Evolutionary conservation across 2,797 vertebrate genomes (phyloP).

Genomic region (Antrozous pallidus): DNA sequence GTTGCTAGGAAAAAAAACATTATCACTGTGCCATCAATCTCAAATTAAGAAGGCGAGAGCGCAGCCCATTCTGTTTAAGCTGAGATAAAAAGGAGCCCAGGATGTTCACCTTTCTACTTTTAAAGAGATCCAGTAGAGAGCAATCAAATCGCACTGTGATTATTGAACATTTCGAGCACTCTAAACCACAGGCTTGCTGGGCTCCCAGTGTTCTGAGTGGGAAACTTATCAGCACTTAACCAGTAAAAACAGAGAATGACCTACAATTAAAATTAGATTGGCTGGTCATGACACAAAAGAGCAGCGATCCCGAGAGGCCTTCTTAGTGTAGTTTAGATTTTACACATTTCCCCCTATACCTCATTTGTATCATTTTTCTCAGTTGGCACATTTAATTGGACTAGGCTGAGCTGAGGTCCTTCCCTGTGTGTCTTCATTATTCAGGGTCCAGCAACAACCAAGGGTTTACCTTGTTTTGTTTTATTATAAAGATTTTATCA

Average conservation of each 20-base stretch:
- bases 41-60: not conserved
- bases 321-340: not conserved
- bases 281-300: not conserved
- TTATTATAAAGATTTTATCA: not conserved
- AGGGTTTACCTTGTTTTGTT: not conserved
- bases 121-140: constrained; percentile 32
- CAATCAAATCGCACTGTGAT: constrained; percentile 49
- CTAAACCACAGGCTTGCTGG: constrained; percentile 39
- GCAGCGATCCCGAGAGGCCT: not conserved
- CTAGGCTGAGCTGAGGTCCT: not conserved
- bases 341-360: not conserved
- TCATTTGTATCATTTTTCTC: not conserved
- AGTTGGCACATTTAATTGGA: not conserved
- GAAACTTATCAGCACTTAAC: constrained; percentile 51
- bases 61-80: constrained; percentile 37
- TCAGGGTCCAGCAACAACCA: not conserved
- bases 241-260: not conserved
- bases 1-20: not conserved
- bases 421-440: not conserved
- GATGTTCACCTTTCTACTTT: constrained; percentile 28
- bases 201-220: not conserved
- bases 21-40: not conserved
- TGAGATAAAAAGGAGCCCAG: constrained; percentile 22
- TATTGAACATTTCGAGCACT: constrained; percentile 40
- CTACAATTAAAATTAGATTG: constrained; percentile 20